Evolutionary conservation across 2,113 vertebrate species (phyloP).

Genomic region (Macaca mulatta): DNA sequence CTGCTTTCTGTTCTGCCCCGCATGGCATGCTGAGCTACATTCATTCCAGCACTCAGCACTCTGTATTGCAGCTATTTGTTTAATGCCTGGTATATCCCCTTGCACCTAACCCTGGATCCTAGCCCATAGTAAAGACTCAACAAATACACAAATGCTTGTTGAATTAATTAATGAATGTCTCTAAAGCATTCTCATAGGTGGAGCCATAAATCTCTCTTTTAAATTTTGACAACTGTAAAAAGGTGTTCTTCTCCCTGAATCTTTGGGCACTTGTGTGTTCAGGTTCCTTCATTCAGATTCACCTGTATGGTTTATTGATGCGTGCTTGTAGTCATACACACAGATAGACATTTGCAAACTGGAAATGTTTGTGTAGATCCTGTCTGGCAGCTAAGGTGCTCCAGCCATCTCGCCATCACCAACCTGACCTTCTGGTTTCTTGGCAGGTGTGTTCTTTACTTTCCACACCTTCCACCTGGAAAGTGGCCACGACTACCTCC

Average conservation of each 20-base stretch:
- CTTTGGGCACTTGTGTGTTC: neutral
- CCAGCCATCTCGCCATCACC: neutral
- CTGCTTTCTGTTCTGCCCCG: neutral
- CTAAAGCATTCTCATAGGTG: neutral
- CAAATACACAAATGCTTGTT: neutral
- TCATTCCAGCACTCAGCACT: rapidly evolving
- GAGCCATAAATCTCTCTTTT: neutral
- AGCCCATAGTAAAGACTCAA: neutral
- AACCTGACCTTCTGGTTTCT: neutral
- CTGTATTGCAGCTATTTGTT: neutral
- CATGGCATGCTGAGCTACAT: rapidly evolving
- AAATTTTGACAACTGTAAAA: neutral
- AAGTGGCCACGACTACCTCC: conserved; percentile 95
- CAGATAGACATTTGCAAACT: rapidly evolving
- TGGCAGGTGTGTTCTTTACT: conserved; percentile 95
- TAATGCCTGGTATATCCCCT: neutral
- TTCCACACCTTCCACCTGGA: conserved; percentile 99
- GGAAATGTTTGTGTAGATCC: neutral
- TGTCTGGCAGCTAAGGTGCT: rapidly evolving
- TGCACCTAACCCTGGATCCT: neutral
- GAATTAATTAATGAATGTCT: neutral
- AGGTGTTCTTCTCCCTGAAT: neutral
- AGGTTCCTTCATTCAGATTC: neutral
- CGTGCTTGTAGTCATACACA: rapidly evolving
- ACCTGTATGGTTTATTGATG: rapidly evolving